Evolutionary conservation across 2,113 vertebrate species (phyloP).

Genomic region (Butorides virescens): DNA sequence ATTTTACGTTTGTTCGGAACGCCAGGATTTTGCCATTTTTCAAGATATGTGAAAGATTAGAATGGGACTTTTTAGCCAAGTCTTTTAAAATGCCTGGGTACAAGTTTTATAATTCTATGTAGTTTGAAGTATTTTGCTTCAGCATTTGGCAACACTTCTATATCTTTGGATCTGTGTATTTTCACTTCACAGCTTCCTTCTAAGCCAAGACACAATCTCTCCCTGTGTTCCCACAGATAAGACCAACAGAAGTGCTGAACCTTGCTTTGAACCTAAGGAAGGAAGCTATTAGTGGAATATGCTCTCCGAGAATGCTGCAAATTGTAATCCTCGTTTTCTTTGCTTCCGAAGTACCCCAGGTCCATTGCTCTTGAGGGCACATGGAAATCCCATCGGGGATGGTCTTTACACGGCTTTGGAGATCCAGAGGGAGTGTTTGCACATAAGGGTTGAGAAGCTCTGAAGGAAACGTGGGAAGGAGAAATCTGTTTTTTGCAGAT

Average conservation of each 20-base stretch:
- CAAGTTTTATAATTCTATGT: background rate
- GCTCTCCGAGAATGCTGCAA: background rate
- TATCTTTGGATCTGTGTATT: background rate
- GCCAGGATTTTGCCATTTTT: background rate
- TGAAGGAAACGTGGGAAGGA: background rate
- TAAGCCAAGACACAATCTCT: background rate
- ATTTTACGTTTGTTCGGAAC: background rate
- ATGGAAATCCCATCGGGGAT: background rate
- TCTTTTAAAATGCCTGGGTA: background rate
- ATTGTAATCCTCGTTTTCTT: background rate
- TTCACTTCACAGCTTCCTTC: background rate
- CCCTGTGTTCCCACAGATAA: background rate
- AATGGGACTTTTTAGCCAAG: background rate
- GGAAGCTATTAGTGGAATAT: background rate
- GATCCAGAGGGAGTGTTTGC: background rate
- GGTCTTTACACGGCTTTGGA: background rate
- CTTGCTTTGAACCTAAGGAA: background rate
- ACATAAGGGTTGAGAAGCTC: background rate
- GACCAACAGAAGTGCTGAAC: background rate
- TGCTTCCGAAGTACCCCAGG: background rate
- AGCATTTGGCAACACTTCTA: background rate
- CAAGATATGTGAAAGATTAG: background rate
- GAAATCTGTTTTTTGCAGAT: background rate
- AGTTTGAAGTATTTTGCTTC: background rate
- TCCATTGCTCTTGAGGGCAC: background rate